A percentile compares a stretch with the other conserved stretches of the same genome.
Conservation (phyloP, 1,140 invertebrate species). For the Psix sp. region DNA sequence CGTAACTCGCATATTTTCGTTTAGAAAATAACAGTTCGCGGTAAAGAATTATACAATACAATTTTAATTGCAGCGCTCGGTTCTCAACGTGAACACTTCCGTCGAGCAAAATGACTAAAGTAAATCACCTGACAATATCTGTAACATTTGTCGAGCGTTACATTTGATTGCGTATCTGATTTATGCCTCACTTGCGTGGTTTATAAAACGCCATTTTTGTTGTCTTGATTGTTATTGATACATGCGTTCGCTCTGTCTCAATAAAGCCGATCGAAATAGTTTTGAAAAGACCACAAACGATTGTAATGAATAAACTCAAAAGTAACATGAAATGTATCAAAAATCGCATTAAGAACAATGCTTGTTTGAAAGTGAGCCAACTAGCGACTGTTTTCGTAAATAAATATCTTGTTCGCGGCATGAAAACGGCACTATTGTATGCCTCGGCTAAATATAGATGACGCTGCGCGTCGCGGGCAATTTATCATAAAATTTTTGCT, state of each 20-base stretch:
- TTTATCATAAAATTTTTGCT: constrained; percentile 39
- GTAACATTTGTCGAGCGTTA: constrained; percentile 45
- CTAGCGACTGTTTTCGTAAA: constrained; percentile 49
- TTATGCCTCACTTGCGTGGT: constrained; percentile 31
- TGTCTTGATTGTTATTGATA: constrained; percentile 51
- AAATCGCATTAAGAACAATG: constrained; percentile 58
- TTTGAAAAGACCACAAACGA: constrained; percentile 15
- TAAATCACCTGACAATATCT: constrained; percentile 43
- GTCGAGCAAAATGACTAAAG: constrained; percentile 5
- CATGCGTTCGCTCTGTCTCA: constrained; percentile 27
- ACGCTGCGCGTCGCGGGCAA: constrained; percentile 34
- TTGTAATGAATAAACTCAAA: constrained; percentile 18
- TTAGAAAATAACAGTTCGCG: no score
- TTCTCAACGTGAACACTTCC: background rate
- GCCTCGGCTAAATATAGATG: constrained; percentile 43
- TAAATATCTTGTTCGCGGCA: constrained; percentile 56
- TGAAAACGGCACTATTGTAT: constrained; percentile 40
- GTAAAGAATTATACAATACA: no score
- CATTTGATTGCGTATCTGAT: constrained; percentile 50
- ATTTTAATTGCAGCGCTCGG: background rate
- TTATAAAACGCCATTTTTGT: constrained; percentile 40
- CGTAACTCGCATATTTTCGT: no score
- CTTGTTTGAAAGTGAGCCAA: constrained; percentile 52
- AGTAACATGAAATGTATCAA: constrained; percentile 54
- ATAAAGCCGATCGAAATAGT: constrained; percentile 32